Evolutionary conservation across 1,140 invertebrate species (phyloP), one percentile per base, ranked within the genome.

Genomic region (Drosophila kanapiae): DNA sequence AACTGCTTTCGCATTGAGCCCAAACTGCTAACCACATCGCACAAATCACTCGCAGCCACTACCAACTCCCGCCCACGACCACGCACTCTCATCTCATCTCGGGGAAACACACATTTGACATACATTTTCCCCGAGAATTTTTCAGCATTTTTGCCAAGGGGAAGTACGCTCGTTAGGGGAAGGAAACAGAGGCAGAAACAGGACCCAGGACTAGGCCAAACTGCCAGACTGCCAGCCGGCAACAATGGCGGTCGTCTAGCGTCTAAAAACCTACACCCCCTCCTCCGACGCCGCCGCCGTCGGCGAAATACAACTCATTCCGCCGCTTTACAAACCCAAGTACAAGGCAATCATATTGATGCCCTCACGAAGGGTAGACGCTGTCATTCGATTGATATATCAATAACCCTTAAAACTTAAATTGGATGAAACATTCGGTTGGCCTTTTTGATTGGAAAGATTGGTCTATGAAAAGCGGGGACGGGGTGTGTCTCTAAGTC

Each of bases 1-100:
- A 83, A 84, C 71, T 76, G 80, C 72, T 80, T 84, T 68, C 54
- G 78, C 60, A 84, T 80, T 80, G 65, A 77, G 61, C 47, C 48
- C 67, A 58, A 58, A 49, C 69, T 37, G 65, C 67, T 48, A 61
- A 31, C 62, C 61, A 79, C 64, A 75, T 47, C 78, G 31, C 48
- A 81, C 53, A 70, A 69, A 80, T 75, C 58, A 80, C 45, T 48
- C 14, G 33, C 60, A 27, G 45, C 23, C 42, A 48, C 23, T 23
- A 23, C 23, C 23, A 23, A 23, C 23, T 23, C 3, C 23, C 23
- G 23, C 23, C 23, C 27, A 14, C 78, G 38, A 67, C 47, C 65
- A 60, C 80, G 33, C 48, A 78, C 59, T 43, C 37, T 27, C 42
- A 54, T 38, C 62, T 54, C 61, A 31, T 49, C 61, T 37, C 63